Evolutionary conservation across 2,888 invertebrate species (phyloP), one percentile per base, ranked within the genome.

Genomic region (Coenonympha glycerion): DNA sequence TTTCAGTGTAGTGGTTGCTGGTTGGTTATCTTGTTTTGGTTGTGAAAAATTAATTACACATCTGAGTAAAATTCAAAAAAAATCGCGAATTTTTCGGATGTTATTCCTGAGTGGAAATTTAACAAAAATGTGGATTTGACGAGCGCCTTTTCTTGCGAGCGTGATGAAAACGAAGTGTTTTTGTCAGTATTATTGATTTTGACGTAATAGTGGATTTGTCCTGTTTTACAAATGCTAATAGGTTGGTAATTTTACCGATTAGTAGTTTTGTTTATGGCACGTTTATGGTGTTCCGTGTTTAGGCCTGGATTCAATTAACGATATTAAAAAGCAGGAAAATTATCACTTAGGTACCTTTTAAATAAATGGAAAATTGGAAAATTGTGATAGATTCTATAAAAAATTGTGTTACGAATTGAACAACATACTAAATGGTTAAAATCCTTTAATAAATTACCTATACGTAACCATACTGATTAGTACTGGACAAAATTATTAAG

Each of bases 11-110:
- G 36, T 48, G 50, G n/a, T n/a, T n/a, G n/a, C n/a, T n/a, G n/a
- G n/a, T n/a, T n/a, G n/a, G 26, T 52, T 52, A 49, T 55, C 39
- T 53, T 57, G 56, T 64, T 63, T 60, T 60, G 60, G 57, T 59
- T 54, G 59, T 61, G 56, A 46, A 52, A 48, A 54, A 53, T 34
- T 24, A 54, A 53, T 34, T 24, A 1, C 15, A 44, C n/a, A 21
- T 26, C 22, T 44, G 33, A 19, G 33, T 22, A 24, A n/a, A 30
- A 33, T 39, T 28, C 8, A 19, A 21, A 28, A 22, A 28, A 30
- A 37, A 49, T 16, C 30, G 15, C 6, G n/a, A 44, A 22, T 9
- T 22, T 31, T 22, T 24, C 22, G 8, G 16, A 49, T 44, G 30
- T 42, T 26, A 8, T 11, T 22, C 5, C 11, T 41, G 19, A 8